Evolutionary conservation across 2,888 invertebrate species (phyloP).

Genomic region (Scaptomyza parva): DNA sequence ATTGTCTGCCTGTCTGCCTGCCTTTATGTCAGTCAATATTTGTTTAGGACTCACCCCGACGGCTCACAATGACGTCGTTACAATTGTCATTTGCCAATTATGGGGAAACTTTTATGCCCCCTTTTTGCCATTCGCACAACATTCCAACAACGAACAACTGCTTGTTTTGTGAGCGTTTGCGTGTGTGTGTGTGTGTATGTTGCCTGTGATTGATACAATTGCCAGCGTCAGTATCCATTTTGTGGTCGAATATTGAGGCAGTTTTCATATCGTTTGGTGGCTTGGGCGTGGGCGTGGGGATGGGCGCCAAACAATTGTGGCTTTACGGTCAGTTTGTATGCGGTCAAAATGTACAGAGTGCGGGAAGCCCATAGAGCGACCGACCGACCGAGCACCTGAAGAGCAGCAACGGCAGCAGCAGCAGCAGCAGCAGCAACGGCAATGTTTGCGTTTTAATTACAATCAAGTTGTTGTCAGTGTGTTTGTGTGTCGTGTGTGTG

Average conservation of each 20-base stretch:
- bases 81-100: conserved; percentile 75
- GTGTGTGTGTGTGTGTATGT: conserved; percentile 6
- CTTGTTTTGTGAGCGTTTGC: conserved; percentile 3
- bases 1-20: conserved; percentile 19
- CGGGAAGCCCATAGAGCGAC: conserved; percentile 11
- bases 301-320: conserved; percentile 67
- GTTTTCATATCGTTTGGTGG: conserved; percentile 48
- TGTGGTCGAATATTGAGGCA: conserved; percentile 69
- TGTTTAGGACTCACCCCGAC: conserved; percentile 57
- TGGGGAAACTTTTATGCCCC: conserved; percentile 33
- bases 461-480: conserved; percentile 55
- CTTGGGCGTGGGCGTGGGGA: conserved; percentile 21
- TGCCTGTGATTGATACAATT: conserved; percentile 75
- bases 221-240: conserved; percentile 53
- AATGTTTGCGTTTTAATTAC: conserved; percentile 76
- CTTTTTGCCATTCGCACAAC: background rate
- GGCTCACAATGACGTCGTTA: conserved; percentile 33
- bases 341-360: conserved; percentile 33
- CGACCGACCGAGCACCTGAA: conserved; percentile 50
- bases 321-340: conserved; percentile 68
- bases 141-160: background rate
- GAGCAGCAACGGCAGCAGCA: conserved; percentile 8
- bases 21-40: conserved; percentile 59
- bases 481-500: conserved; percentile 3
- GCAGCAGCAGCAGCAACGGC: conserved; percentile 14